Evolutionary conservation across 2,113 vertebrate genomes (phyloP), one percentile per base, ranked within the genome.

Genomic region (Ardeotis arabs): DNA sequence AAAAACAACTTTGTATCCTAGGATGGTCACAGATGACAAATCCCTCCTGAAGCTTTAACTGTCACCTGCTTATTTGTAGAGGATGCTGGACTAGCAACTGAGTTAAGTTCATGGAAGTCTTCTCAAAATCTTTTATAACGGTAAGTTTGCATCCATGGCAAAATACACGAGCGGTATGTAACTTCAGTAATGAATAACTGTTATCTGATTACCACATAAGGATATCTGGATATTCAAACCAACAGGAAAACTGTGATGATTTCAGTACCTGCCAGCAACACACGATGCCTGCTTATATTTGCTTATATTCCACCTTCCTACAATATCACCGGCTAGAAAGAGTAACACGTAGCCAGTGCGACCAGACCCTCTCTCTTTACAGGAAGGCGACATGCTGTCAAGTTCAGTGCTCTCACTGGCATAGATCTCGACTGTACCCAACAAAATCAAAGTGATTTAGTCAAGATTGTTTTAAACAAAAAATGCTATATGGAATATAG

Each of bases 61-160:
- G 9, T 60, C 22, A 56, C 25, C 45, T 76, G 31, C 47, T 50
- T 64, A 14, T 70, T 52, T 72, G 66, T 24, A 60, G 47, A 72
- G 31, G 31, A 39, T 76, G 62, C 35, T 56, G 0, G 0, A 68
- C 9, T 9, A 81, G 31, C 15, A 69, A 39, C n/a, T 28, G 24
- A 76, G 10, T 22, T 24, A 58, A n/a, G 29, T 7, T 35, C 19
- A 33, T 35, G 14, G 5, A 18, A 72, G 12, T 45, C 56, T 92
- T 74, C 45, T 85, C 59, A 62, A 0, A 47, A 47, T 37, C 10
- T 80, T 83, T 67, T 49, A 12, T 4, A 70, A 56, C 5, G 9
- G 25, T 53, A 53, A 33, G 15, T 59, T 37, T 83, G 50, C 33
- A 49, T 44, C 19, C 31, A 37, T 63, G 33, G n/a, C 41, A 77